Base-by-base conservation (phyloP, 1,140 invertebrate species). In the Batillaria attramentaria region DNA sequence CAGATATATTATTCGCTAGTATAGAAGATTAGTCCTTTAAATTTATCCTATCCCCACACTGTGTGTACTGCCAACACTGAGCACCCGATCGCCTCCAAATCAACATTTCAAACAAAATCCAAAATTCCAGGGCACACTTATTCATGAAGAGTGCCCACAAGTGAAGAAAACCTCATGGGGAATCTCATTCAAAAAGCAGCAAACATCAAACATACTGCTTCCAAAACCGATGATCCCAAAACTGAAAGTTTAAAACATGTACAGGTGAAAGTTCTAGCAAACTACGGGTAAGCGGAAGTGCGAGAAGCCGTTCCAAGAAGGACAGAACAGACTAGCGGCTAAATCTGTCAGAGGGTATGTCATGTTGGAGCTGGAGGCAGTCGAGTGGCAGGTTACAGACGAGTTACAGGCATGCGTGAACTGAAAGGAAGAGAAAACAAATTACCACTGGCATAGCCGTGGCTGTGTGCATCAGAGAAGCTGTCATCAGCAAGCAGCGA, bases 361-460 rank as follows among this genome's bases (percentile, higher is more conserved):
- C 68, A 70, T 42, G 28, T 39, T 68, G 18, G 35, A 10, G 35
- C 65, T 24, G 68, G 24, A 3, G 35, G 41, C 3, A 69, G 18
- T 33, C 33, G 66, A 69, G 31, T 13, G 13, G 0, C 66, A 37
- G 10, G 37, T 69, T 39, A 37, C 16, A 62, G 57, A 62, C 57
- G 41, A n/a, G 39, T 39, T 41, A 72, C 69, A 41, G 43, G 35
- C 69, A n/a, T 72, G 35, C 41, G 42, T 20, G 10, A 42, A 72
- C 69, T 41, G 68, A 28, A 46, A 37, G 41, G 33, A 70, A 70
- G 24, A 70, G 28, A 46, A 39, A 70, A 70, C 68, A 70, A 8
- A n/a, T 70, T 70, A 70, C 68, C 68, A 70, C 68, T 31, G 68
- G 41, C 68, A 70, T 70, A 70, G 68, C 68, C 68, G 39, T 70